Conservation (phyloP, 2,113 vertebrate genomes). For the Chloropsis cyanopogon region DNA sequence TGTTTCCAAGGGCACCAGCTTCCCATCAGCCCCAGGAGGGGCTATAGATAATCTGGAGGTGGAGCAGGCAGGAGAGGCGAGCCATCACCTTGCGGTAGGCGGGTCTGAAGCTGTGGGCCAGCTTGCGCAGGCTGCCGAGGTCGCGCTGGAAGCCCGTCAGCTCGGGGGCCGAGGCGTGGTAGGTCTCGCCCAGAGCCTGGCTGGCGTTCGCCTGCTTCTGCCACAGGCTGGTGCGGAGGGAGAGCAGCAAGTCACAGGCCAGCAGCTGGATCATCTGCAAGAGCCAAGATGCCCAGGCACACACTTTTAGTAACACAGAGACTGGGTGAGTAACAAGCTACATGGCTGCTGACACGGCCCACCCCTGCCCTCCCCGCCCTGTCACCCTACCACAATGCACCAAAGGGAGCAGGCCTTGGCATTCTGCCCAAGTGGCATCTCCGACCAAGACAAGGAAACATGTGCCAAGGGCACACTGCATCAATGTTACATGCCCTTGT, state of each 20-base stretch:
- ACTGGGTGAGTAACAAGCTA: not conserved
- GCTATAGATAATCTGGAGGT: not conserved
- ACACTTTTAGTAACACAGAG: not conserved
- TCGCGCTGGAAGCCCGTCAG: constrained; percentile 94
- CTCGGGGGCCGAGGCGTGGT: constrained; percentile 83
- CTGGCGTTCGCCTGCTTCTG: constrained; percentile 81
- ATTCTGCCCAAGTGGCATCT: not conserved
- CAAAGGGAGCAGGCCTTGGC: not conserved
- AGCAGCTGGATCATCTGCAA: constrained; percentile 90
- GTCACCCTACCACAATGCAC: not conserved
- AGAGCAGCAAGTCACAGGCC: constrained; percentile 90
- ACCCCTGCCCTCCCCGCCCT: accelerated
- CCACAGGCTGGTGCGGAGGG: constrained; percentile 91
- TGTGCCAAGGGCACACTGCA: accelerated
- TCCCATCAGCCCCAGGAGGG: accelerated
- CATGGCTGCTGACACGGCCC: accelerated
- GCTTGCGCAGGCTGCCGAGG: constrained; percentile 88
- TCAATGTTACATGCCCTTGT: not conserved
- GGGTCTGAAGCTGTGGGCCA: constrained; percentile 88
- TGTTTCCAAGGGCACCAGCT: not conserved
- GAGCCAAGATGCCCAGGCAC: not conserved
- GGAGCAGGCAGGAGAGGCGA: accelerated
- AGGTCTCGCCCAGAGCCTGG: constrained; percentile 84
- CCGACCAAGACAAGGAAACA: not conserved
- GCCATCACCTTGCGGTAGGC: constrained; percentile 89